Percentiles rank a stretch among this genome's conserved stretches.
These are phyloP conservation scores for Microplitis manilae DNA, from an alignment of 2,888 invertebrate genomes.

Conservation along the genomic window DNA sequence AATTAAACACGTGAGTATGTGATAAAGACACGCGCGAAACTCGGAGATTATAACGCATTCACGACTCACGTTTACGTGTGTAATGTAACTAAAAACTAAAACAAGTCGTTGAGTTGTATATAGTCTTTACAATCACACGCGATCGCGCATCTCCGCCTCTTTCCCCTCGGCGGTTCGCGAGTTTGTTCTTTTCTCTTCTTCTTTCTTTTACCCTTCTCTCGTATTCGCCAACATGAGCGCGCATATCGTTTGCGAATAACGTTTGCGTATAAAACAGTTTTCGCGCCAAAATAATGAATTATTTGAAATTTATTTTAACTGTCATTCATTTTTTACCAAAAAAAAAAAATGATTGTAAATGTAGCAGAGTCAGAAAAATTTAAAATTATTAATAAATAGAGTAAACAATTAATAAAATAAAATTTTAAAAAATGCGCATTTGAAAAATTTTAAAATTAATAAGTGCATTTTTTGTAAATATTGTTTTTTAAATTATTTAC, in stretches of 20 bases:
- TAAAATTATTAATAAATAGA: too few relatives aligned
- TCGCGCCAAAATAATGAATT: neutral
- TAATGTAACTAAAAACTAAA: neutral
- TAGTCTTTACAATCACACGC: neutral
- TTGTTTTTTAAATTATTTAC: too few relatives aligned
- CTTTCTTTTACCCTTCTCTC: neutral
- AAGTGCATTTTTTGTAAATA: too few relatives aligned
- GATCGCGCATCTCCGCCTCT: neutral
- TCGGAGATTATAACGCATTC: neutral
- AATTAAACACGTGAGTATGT: neutral
- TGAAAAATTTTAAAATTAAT: too few relatives aligned
- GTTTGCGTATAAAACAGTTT: neutral
- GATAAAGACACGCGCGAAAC: conserved; percentile 1
- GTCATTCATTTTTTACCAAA: neutral
- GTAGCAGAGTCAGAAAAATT: too few relatives aligned
- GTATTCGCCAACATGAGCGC: neutral
- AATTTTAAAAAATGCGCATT: too few relatives aligned
- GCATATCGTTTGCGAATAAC: neutral
- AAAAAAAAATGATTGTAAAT: too few relatives aligned
- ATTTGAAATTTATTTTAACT: neutral
- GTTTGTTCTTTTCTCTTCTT: neutral
- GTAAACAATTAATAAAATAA: too few relatives aligned
- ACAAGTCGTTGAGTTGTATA: neutral
- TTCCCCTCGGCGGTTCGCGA: neutral
- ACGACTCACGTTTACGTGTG: neutral